A percentile compares a stretch with the other conserved stretches of the same genome.
Conservation (phyloP, 2,113 vertebrate species). For the Pungitius pungitius region DNA sequence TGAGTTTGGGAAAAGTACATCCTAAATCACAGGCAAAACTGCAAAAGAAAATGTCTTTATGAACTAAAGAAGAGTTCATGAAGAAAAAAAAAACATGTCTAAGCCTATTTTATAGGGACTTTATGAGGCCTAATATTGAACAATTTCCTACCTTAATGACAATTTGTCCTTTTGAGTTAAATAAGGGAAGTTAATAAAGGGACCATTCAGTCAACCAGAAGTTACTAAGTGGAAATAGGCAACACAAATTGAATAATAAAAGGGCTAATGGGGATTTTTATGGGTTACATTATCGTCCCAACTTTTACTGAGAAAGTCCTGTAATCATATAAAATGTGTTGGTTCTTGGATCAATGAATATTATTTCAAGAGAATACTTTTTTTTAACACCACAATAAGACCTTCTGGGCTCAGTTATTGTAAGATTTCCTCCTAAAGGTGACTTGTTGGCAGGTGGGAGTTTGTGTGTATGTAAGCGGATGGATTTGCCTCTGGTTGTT, state of each 20-base stretch:
- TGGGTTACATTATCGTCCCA: background rate
- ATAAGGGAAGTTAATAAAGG: background rate
- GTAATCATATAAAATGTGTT: background rate
- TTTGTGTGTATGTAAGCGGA: constrained; percentile 9
- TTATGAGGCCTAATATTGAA: background rate
- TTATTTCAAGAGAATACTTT: background rate
- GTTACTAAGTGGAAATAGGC: background rate
- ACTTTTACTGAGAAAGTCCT: background rate
- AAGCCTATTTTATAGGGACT: background rate
- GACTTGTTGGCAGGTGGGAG: constrained; percentile 3
- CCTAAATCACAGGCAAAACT: background rate
- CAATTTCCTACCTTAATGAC: background rate
- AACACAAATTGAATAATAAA: background rate
- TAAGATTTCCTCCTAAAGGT: background rate
- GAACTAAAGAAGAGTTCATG: background rate
- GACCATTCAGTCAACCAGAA: background rate
- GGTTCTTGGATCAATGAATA: background rate
- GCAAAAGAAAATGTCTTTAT: background rate
- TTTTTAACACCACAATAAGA: too few relatives aligned
- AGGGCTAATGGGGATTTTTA: background rate
- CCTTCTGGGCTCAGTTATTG: background rate
- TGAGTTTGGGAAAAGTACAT: background rate
- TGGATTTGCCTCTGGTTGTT: constrained; percentile 34
- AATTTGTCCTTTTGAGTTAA: background rate
- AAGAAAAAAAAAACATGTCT: background rate